phyloP scores from a whole-genome alignment of 2,113 vertebrate species.

The Limnothrissa miodon region DNA sequence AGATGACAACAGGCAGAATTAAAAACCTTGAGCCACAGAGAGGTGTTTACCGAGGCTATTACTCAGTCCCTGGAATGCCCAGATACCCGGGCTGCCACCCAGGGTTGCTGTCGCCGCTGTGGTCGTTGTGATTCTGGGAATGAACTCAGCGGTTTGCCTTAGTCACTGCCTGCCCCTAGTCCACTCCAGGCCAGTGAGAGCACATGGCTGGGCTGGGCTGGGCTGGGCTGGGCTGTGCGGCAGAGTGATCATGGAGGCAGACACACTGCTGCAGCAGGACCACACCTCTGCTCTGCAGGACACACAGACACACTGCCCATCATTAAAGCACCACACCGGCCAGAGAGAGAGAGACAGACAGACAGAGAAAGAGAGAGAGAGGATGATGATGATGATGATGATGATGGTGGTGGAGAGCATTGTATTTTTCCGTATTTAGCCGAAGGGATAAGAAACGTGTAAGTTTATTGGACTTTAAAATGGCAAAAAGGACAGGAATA shows the following conservation, averaged over 20 bases:
- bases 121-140: not conserved
- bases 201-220: not conserved
- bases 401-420: not conserved
- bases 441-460: not conserved
- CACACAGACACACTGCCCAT: not conserved
- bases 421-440: not conserved
- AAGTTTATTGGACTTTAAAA: not conserved
- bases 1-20: not conserved
- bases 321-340: not conserved
- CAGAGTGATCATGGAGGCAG: not conserved
- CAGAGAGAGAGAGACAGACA: constrained; percentile 22
- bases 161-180: not conserved
- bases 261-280: not conserved
- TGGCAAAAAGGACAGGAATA: not conserved
- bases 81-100: not conserved
- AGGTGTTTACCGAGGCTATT: not conserved
- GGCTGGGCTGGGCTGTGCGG: not conserved
- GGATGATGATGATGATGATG: constrained; percentile 4
- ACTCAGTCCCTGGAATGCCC: constrained; percentile 21
- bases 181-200: not conserved
- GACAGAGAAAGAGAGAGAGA: constrained; percentile 23
- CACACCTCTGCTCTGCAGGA: not conserved
- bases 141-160: not conserved
- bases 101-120: not conserved
- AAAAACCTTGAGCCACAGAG: not conserved